These are phyloP conservation scores for Tragopan temminckii DNA, from an alignment of 2,797 vertebrate genomes.

Conservation along the genomic window DNA sequence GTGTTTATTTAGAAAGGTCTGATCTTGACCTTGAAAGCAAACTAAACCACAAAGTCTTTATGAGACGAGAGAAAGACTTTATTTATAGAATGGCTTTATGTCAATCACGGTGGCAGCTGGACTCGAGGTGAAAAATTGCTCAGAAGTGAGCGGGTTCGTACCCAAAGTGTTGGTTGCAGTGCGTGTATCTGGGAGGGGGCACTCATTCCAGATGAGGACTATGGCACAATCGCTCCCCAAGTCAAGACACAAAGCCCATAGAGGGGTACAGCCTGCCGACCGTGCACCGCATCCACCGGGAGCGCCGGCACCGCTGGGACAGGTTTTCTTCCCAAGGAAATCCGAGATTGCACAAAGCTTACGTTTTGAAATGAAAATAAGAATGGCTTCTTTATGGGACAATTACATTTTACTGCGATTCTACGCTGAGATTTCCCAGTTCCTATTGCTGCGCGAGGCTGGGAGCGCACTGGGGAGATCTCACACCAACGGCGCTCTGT, in stretches of 20 bases:
- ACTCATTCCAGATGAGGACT: accelerated
- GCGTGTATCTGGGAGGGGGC: neutral
- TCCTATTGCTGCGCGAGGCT: accelerated
- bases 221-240: accelerated
- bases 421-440: neutral
- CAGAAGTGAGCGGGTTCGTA: neutral
- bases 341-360: accelerated
- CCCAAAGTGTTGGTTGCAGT: neutral
- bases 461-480: accelerated
- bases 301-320: neutral
- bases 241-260: neutral
- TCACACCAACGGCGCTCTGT: accelerated
- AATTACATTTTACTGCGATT: neutral
- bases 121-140: constrained; percentile 22
- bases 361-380: neutral
- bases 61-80: constrained; percentile 87
- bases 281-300: too few species aligned
- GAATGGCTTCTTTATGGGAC: neutral
- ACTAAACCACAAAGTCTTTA: constrained; percentile 88
- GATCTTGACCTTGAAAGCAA: constrained; percentile 93
- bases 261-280: neutral
- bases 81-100: constrained; percentile 93
- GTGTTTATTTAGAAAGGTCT: constrained; percentile 88
- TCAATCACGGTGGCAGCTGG: constrained; percentile 88
- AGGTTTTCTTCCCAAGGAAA: neutral